A percentile compares a stretch with the other conserved stretches of the same genome.
Conservation (phyloP, 2,888 invertebrate species). For the Saturnia pavonia region DNA sequence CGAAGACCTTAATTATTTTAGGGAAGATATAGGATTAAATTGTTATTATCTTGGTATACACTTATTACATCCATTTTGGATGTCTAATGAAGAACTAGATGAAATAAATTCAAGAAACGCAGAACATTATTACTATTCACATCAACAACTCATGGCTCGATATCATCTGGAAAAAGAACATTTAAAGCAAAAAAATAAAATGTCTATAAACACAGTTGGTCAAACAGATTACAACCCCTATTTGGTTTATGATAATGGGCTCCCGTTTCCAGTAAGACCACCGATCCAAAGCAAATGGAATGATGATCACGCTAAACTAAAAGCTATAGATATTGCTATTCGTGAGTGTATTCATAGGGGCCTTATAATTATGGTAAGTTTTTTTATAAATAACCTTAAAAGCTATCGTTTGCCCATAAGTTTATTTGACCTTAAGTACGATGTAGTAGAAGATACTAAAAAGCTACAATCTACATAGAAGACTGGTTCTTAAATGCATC, state of each 20-base stretch:
- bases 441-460: not conserved
- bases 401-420: not conserved
- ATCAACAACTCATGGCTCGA: slow-evolving; percentile 65
- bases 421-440: not conserved
- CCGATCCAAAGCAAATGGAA: slow-evolving; percentile 41
- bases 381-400: not conserved
- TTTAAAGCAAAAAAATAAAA: slow-evolving; percentile 32
- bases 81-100: slow-evolving; percentile 73
- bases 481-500: not conserved
- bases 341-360: slow-evolving; percentile 66
- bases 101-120: slow-evolving; percentile 58
- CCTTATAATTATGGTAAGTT: slow-evolving; percentile 62
- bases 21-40: slow-evolving; percentile 84
- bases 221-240: slow-evolving; percentile 56
- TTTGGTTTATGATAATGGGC: slow-evolving; percentile 65
- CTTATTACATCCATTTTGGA: slow-evolving; percentile 82
- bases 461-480: not conserved
- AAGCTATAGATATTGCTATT: slow-evolving; percentile 64
- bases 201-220: slow-evolving; percentile 24
- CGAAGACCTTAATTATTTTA: slow-evolving; percentile 82
- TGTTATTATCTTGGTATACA: slow-evolving; percentile 82
- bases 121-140: slow-evolving; percentile 65
- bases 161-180: slow-evolving; percentile 63
- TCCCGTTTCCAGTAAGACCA: slow-evolving; percentile 64
- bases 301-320: slow-evolving; percentile 53